Percentiles rank a stretch among this genome's conserved stretches.
phyloP scores from a whole-genome alignment of 1,140 invertebrate genomes.

The Camponotus vicinus region DNA sequence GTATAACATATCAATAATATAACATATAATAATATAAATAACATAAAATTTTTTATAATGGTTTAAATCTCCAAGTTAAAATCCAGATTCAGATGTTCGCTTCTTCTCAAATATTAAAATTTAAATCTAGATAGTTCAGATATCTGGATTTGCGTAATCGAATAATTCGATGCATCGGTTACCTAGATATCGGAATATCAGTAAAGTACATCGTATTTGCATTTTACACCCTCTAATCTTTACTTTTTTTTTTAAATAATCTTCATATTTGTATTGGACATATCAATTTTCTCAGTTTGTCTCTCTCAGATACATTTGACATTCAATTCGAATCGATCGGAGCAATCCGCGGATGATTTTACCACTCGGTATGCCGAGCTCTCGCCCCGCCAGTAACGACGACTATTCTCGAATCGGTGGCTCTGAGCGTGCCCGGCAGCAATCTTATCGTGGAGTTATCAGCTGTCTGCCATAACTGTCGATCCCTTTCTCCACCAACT shows the following conservation, averaged over 20 bases:
- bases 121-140: too few species aligned
- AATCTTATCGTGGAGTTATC: constrained; percentile 55
- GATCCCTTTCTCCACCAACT: constrained; percentile 30
- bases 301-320: background rate
- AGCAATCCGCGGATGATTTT: constrained; percentile 32
- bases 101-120: too few species aligned
- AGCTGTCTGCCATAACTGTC: constrained; percentile 62
- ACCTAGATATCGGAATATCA: too few species aligned
- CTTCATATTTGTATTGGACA: background rate
- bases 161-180: background rate
- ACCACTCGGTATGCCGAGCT: constrained; percentile 39
- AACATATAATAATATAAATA: too few species aligned
- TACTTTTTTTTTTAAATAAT: background rate
- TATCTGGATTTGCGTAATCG: background rate
- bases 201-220: too few species aligned
- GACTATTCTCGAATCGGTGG: constrained; percentile 26
- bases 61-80: too few species aligned
- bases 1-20: too few species aligned
- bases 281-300: background rate
- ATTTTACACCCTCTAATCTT: too few species aligned
- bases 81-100: too few species aligned
- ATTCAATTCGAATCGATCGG: constrained; percentile 1
- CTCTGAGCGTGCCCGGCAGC: constrained; percentile 33
- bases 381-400: constrained; percentile 48
- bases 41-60: too few species aligned